Base-by-base conservation (phyloP, 53 echinoderm and acorn worm genomes). In the Hippasteria phrygiana region DNA sequence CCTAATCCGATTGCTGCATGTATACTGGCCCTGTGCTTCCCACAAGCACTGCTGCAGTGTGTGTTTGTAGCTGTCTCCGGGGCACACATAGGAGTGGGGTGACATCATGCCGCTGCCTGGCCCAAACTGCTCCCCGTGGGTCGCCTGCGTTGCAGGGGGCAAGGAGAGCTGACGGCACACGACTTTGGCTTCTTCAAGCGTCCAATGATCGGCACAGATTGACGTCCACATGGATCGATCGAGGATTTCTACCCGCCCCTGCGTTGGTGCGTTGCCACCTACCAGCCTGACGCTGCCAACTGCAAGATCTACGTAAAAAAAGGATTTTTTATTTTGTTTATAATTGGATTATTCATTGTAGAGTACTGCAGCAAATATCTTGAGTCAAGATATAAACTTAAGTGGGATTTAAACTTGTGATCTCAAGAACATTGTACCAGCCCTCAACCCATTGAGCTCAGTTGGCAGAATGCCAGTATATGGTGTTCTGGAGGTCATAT, bases 181-280 rank as follows among this genome's bases (percentile, higher is more conserved):
- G 13, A 48, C 34, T 28, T 33, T 43, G 32, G 83, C 67, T 34
- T 83, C 67, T 34, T 65, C 35, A 9, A 83, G 34, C 5, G 66
- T 83, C 83, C 83, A 83, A 45, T 13, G 43, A 12, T 83, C 83
- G 7, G 66, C 83, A 36, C 83, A 83, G 36, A 83, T 38, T 5
- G 47, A 16, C 66, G 28, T 39, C 83, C 83, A 83, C 20, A 47
- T 6, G n/a, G 5, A 31, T 3, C 48, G 28, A 1, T 83, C 20
- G 24, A 66, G 46, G 16, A 83, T 4, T 38, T 83, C 83, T 10
- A 83, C n/a, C 18, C 83, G 66, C 31, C 83, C 83, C 67, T 83
- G 66, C 4, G 83, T 83, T 0, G 29, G 83, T 22, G 41, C 83
- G 5, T 29, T 40, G 12, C 83, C 83, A 9, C 34, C 67, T 27